Base-by-base conservation (phyloP, 2,113 vertebrate species). In the Tapirus terrestris region DNA sequence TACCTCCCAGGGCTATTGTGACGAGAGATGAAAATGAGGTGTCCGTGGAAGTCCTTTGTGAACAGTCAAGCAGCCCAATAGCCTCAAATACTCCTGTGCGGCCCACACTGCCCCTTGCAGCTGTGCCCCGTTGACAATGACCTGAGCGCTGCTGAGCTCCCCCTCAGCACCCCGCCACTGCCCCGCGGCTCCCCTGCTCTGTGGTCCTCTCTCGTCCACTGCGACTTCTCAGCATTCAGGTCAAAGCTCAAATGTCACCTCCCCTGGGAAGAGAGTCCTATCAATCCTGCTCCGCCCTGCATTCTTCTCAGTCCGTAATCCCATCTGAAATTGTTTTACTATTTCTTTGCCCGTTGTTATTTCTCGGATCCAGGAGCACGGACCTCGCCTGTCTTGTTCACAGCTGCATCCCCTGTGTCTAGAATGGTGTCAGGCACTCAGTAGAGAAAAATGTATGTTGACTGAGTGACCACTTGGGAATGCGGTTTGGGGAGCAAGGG, bases 31-130 rank as follows among this genome's bases (percentile, higher is more conserved):
- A 31, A 86, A 75, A 58, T 2, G 1, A 86, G 53, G 68, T 13
- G 5, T 43, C 58, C 60, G 48, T 10, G 33, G 33, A 27, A 17
- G 53, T 17, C 73, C 17, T 63, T 33, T 56, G 33, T 12, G 11
- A 16, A 25, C 1, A 9, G 73, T 10, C 33, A 73, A 94, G 27
- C 21, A 76, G 36, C 10, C 48, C n/a, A 1, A 33, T 3, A 31
- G 4, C 60, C 6, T 5, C 3, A 11, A 0, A 8, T 18, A 3
- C 3, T 9, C 16, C 36, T 2, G 3, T 14, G n/a, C 6, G 5
- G 43, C 33, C 58, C n/a, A 8, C 7, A 14, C 11, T 7, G 33
- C 11, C 2, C 18, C 48, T 31, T 25, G 13, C 53, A 43, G 36
- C 45, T 21, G 18, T 0, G 0, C 25, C 29, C 9, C 16, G 29